Conservation (phyloP, 2,888 invertebrate genomes). For the Andrena hattorfiana region DNA sequence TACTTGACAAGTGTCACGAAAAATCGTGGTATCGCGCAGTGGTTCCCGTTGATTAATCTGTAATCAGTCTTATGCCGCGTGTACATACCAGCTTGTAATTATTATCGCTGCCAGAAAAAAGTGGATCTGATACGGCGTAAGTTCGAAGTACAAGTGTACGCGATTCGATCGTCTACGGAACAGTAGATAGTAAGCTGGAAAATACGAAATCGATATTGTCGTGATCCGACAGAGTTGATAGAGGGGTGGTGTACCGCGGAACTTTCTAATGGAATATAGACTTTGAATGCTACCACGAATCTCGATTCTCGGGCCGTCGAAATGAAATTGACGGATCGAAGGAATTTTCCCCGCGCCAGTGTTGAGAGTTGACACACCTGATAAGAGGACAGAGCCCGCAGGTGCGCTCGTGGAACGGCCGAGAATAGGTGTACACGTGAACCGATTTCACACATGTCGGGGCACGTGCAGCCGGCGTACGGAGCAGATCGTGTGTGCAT, state of each 20-base stretch:
- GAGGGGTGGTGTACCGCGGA: too few species aligned
- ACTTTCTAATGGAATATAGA: too few species aligned
- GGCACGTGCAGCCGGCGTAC: conserved; percentile 57
- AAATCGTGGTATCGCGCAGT: neutral
- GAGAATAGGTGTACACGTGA: conserved; percentile 65
- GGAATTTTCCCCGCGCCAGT: neutral
- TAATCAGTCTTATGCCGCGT: neutral
- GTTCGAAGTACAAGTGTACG: conserved; percentile 39
- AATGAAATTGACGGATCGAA: neutral
- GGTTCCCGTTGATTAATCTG: neutral
- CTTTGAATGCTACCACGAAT: neutral
- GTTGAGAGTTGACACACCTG: conserved; percentile 55
- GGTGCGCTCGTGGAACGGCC: conserved; percentile 62
- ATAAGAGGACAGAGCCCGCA: conserved; percentile 62
- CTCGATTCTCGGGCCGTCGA: neutral
- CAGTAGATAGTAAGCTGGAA: conserved; percentile 20
- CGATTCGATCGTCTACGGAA: neutral
- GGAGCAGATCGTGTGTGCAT: conserved; percentile 35
- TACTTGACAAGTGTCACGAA: neutral
- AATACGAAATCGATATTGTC: conserved; percentile 2
- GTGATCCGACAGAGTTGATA: too few species aligned
- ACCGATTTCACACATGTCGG: conserved; percentile 68
- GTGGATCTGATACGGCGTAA: neutral
- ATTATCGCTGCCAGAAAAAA: neutral
- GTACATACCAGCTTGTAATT: neutral